Evolutionary conservation across 1,140 invertebrate species (phyloP), one percentile per base, ranked within the genome.

Genomic region (Varroa destructor): DNA sequence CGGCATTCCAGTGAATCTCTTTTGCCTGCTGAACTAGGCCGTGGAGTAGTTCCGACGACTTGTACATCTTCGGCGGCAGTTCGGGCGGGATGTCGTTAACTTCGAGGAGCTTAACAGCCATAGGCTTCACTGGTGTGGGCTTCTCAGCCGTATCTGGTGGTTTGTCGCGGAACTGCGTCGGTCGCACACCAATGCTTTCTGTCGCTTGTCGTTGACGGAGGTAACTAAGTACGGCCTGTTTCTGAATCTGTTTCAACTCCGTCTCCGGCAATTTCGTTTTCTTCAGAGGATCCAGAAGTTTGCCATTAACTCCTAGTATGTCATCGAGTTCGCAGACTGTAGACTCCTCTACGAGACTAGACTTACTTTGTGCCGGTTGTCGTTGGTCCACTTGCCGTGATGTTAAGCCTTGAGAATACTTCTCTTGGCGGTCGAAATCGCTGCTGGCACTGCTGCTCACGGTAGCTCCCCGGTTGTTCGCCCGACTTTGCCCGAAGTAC

Each of bases 211-310:
- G 14, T 46, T 67, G 61, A 14, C 61, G 61, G 40, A 67, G 37
- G 37, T 67, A 67, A 37, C 61, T 67, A 12, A 90, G 80, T 1
- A 93, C 79, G 0, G 90, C 90, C 76, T 91, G 89, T 78, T 92
- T 90, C 76, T 91, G 89, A 46, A 91, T 87, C 0, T 88, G 88
- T 79, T 91, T 92, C 0, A 92, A 77, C 0, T 89, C 88, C 1
- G 87, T 78, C 77, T 89, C 88, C 0, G 87, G 85, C 37, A 89
- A 83, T 74, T 84, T 83, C 74, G 86, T 86, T 70, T 85, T 86
- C 77, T 89, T 89, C n/a, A 86, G 86, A 0, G 87, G 87, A 76
- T 89, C 87, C 56, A 88, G 78, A 77, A 87, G 61, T 88, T 5
- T 86, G 71, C 12, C 70, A 55, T 55, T 36, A 46, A 6, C 42